Conservation (phyloP, 2,888 invertebrate genomes). For the Volucella inanis region DNA sequence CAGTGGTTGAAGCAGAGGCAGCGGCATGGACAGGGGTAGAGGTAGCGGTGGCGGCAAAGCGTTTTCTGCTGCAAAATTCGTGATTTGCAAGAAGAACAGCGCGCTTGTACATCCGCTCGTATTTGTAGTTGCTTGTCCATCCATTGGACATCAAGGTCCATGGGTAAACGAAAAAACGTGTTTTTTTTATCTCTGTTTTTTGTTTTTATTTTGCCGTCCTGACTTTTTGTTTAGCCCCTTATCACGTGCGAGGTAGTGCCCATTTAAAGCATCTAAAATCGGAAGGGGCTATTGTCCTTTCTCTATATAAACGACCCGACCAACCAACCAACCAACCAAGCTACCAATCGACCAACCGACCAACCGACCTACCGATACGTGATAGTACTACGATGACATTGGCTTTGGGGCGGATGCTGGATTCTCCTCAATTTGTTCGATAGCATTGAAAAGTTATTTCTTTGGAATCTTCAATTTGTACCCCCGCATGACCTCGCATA, state of each 20-base stretch:
- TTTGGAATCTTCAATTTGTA: constrained; percentile 46
- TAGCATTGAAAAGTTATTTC: constrained; percentile 69
- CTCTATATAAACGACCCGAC: constrained; percentile 46
- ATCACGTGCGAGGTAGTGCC: constrained; percentile 69
- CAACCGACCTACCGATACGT: constrained; percentile 27
- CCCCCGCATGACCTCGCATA: constrained; percentile 22
- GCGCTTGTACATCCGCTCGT: constrained; percentile 70
- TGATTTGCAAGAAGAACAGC: constrained; percentile 74
- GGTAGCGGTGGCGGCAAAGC: constrained; percentile 55
- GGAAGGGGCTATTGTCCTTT: constrained; percentile 69
- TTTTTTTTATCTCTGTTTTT: constrained; percentile 40
- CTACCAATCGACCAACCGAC: too few relatives aligned
- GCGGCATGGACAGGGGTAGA: not conserved
- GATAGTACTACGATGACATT: constrained; percentile 27
- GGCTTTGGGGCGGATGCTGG: constrained; percentile 35
- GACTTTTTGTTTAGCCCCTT: constrained; percentile 65
- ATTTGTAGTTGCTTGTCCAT: constrained; percentile 57
- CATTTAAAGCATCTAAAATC: constrained; percentile 72
- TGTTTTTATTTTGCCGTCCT: constrained; percentile 46
- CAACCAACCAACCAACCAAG: not conserved
- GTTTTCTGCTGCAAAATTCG: constrained; percentile 70
- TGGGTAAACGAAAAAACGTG: constrained; percentile 59
- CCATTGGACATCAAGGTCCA: constrained; percentile 75
- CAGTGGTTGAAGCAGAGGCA: constrained; percentile 43
- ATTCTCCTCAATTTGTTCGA: constrained; percentile 53